Evolutionary conservation across 2,888 invertebrate species (phyloP).

Genomic region (Mythimna loreyi): DNA sequence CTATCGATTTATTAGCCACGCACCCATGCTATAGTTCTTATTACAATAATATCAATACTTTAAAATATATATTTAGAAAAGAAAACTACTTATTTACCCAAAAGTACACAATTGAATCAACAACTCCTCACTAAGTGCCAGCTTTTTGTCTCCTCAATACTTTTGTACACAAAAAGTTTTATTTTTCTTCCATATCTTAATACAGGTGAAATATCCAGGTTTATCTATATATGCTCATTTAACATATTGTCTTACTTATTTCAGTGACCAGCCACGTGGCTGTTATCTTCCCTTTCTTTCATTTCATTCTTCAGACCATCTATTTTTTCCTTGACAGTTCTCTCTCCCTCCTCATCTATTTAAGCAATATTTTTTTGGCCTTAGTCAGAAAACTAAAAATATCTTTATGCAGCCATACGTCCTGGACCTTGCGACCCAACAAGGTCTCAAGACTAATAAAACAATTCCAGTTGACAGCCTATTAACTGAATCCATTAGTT

Average conservation of each 20-base stretch:
- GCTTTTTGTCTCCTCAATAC: too few relatives aligned
- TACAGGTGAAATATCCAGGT: too few relatives aligned
- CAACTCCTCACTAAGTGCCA: too few relatives aligned
- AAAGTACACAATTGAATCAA: too few relatives aligned
- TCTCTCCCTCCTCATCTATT: background rate
- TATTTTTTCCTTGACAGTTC: background rate
- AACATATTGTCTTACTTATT: background rate
- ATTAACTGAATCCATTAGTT: slow-evolving; percentile 21
- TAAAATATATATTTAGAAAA: too few relatives aligned
- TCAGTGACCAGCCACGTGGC: background rate
- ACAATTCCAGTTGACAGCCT: background rate
- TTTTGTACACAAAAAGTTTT: background rate
- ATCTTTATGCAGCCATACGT: background rate
- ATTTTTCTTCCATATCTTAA: background rate
- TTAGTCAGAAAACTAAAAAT: background rate
- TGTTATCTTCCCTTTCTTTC: background rate
- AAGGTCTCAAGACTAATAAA: background rate
- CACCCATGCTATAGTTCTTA: too few relatives aligned
- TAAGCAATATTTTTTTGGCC: background rate
- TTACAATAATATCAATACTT: background rate
- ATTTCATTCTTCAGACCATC: background rate
- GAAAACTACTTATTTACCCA: too few relatives aligned
- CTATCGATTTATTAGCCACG: slow-evolving; percentile 29
- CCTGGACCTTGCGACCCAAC: background rate
- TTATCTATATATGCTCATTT: background rate